Conservation (phyloP, 2,888 invertebrate species). For the Agonum fuliginosum region DNA sequence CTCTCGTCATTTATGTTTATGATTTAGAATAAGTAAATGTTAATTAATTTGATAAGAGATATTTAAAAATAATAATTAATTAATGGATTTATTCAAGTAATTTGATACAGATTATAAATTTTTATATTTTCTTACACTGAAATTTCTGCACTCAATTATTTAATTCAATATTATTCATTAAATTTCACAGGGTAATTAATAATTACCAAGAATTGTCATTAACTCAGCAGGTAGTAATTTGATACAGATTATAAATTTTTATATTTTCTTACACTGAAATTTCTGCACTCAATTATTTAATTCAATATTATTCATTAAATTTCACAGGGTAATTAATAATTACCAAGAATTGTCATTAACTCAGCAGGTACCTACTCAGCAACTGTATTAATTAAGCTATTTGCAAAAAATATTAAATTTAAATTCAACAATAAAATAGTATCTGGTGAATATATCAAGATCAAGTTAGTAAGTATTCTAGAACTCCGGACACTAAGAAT, state of each 20-base stretch:
- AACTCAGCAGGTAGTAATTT: not conserved
- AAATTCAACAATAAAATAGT: constrained; percentile 12
- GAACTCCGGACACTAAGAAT: constrained; percentile 9
- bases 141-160: not conserved
- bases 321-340: too few species aligned
- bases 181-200: not conserved
- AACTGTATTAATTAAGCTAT: not conserved
- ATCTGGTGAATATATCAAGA: constrained; percentile 23
- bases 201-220: not conserved
- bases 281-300: not conserved
- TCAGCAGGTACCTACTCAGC: too few species aligned
- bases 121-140: not conserved
- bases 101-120: not conserved
- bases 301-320: too few species aligned
- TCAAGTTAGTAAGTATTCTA: constrained; percentile 16
- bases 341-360: too few species aligned
- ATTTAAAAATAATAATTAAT: not conserved
- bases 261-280: not conserved
- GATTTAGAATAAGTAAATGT: too few species aligned
- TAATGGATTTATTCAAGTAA: not conserved
- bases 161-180: not conserved
- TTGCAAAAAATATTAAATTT: constrained; percentile 21
- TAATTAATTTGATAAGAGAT: too few species aligned
- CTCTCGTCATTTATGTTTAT: too few species aligned
- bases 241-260: not conserved